Conservation (phyloP, 2,888 invertebrate species). For the Lycaena phlaeas region DNA sequence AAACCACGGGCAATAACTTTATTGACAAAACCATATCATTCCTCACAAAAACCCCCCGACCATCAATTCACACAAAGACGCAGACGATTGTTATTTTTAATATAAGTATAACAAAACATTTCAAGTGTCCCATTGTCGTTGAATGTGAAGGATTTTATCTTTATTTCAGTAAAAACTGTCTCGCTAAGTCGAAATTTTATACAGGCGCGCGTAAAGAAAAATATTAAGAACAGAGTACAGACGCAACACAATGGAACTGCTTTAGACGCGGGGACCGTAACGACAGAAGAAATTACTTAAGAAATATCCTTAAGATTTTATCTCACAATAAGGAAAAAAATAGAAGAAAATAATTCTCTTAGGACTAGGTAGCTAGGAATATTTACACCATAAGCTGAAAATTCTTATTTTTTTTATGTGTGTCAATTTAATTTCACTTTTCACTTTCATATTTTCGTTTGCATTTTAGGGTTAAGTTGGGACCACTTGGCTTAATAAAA, state of each 20-base stretch:
- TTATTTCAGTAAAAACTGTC: conserved; percentile 16
- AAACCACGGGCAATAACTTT: no score
- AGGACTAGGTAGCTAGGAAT: conserved; percentile 12
- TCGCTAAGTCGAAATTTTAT: conserved; percentile 21
- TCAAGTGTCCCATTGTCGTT: conserved; percentile 13
- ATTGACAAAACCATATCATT: no score
- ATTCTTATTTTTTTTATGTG: no score
- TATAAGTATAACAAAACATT: conserved; percentile 11
- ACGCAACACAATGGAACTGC: conserved; percentile 27
- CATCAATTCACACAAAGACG: background rate
- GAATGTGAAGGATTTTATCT: conserved; percentile 16
- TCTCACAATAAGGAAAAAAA: conserved; percentile 21
- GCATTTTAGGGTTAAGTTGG: no score
- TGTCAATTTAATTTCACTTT: no score
- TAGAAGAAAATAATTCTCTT: conserved; percentile 17
- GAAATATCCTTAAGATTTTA: conserved; percentile 27
- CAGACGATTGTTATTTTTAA: conserved; percentile 6
- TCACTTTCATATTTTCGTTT: no score
- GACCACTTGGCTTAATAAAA: no score
- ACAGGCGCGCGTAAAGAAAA: conserved; percentile 20
- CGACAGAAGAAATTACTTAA: conserved; percentile 44
- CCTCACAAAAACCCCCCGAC: no score
- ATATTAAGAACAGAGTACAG: conserved; percentile 22
- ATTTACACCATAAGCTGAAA: background rate
- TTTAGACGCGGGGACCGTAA: conserved; percentile 23